Evolutionary conservation across 2,797 vertebrate species (phyloP).

Genomic region (Oryzias dopingdopingensis): DNA sequence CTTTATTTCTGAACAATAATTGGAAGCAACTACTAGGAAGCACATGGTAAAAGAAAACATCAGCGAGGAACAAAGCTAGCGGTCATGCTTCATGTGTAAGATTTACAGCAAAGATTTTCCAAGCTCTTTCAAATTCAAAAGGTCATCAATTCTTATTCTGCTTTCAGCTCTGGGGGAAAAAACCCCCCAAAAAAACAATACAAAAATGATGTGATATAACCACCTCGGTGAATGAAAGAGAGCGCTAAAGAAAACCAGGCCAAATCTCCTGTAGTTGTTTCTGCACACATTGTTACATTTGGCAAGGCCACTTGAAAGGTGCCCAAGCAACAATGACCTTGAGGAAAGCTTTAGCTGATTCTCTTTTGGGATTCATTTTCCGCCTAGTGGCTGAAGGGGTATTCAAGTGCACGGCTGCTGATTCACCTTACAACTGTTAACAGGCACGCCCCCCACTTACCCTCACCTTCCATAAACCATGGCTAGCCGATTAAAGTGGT

Average conservation of each 20-base stretch:
- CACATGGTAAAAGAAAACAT: conserved; percentile 57
- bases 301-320: conserved; percentile 55
- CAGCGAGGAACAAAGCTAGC: conserved; percentile 32
- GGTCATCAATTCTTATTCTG: conserved; percentile 66
- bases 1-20: conserved; percentile 73
- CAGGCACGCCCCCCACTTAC: conserved; percentile 11
- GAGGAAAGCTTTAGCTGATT: conserved; percentile 47
- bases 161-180: conserved; percentile 38
- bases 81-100: conserved; percentile 59
- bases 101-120: conserved; percentile 66
- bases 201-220: conserved; percentile 46
- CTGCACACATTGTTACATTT: conserved; percentile 65
- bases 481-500: conserved; percentile 34
- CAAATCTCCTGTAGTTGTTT: conserved; percentile 68
- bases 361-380: conserved; percentile 49
- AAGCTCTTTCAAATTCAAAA: conserved; percentile 67
- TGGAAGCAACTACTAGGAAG: conserved; percentile 67
- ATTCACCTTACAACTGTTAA: conserved; percentile 52
- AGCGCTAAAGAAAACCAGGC: conserved; percentile 36
- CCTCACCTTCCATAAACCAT: conserved; percentile 22
- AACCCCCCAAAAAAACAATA: background rate
- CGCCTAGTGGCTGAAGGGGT: conserved; percentile 31
- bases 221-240: conserved; percentile 32
- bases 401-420: conserved; percentile 47
- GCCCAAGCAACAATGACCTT: conserved; percentile 61